Evolutionary conservation across 2,113 vertebrate species (phyloP).

Genomic region (Xerus inauris): DNA sequence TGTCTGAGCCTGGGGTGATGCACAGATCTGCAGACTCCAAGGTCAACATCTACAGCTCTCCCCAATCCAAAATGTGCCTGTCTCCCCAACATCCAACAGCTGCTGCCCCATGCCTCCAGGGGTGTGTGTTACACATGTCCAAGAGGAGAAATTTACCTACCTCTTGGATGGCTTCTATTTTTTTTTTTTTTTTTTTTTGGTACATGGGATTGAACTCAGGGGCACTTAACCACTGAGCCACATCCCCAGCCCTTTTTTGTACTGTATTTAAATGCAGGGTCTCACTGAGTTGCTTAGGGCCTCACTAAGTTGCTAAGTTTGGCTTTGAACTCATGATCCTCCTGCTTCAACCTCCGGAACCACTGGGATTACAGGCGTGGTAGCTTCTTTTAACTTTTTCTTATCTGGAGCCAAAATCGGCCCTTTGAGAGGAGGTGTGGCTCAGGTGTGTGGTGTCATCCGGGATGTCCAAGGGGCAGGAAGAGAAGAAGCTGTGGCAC

Average conservation of each 20-base stretch:
- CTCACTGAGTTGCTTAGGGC: too few relatives aligned
- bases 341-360: too few relatives aligned
- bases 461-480: background rate
- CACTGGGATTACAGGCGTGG: too few relatives aligned
- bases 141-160: rapidly evolving
- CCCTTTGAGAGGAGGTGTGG: background rate
- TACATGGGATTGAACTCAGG: too few relatives aligned
- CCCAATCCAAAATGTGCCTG: background rate
- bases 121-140: background rate
- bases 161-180: background rate
- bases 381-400: background rate
- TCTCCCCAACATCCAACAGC: background rate
- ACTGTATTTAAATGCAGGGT: too few relatives aligned
- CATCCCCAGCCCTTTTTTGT: too few relatives aligned
- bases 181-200: too few relatives aligned
- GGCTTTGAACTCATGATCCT: too few relatives aligned
- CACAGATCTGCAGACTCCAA: background rate
- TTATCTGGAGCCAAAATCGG: background rate
- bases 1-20: background rate
- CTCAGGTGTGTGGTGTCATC: background rate
- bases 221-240: too few relatives aligned
- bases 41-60: background rate
- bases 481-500: background rate
- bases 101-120: background rate
- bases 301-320: too few relatives aligned